phyloP scores from a whole-genome alignment of 2,797 vertebrate genomes.

The Aplochiton taeniatus region DNA sequence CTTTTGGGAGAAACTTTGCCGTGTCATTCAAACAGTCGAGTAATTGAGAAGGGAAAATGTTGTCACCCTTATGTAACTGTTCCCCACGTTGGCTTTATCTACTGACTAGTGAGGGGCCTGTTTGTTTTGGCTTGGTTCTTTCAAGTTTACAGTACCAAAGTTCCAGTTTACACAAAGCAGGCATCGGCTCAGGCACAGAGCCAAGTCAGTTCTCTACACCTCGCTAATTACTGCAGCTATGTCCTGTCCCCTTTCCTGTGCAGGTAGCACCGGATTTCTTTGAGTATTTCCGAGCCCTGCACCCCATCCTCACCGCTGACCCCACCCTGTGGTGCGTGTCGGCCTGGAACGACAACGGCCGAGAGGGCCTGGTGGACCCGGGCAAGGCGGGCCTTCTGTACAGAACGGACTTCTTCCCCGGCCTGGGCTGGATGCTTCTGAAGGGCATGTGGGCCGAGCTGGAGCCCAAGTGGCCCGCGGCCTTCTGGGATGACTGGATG shows the following conservation, averaged over 20 bases:
- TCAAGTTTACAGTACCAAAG: neutral
- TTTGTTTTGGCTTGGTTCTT: conserved; percentile 28
- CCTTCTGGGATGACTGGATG: conserved; percentile 99
- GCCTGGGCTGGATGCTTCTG: conserved; percentile 89
- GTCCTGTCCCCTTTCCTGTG: conserved; percentile 3
- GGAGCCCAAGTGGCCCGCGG: conserved; percentile 91
- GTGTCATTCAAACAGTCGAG: conserved; percentile 33
- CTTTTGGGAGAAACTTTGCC: conserved; percentile 16
- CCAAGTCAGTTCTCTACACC: no score
- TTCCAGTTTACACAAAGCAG: no score
- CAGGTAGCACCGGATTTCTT: conserved; percentile 92
- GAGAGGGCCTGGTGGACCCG: conserved; percentile 85
- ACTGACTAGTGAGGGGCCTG: neutral
- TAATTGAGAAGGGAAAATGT: conserved; percentile 16
- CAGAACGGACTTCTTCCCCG: conserved; percentile 94
- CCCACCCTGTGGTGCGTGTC: conserved; percentile 89
- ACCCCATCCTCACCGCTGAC: conserved; percentile 79
- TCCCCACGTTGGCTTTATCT: conserved; percentile 19
- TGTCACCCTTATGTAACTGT: conserved; percentile 27
- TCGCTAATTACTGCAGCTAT: neutral
- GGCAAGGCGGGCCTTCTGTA: conserved; percentile 78
- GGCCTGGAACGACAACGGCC: conserved; percentile 95
- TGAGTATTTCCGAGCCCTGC: conserved; percentile 90
- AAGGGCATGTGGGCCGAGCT: conserved; percentile 88
- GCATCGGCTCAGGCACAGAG: no score